phyloP scores from a whole-genome alignment of 2,888 invertebrate species.

The Keiferia lycopersicella region DNA sequence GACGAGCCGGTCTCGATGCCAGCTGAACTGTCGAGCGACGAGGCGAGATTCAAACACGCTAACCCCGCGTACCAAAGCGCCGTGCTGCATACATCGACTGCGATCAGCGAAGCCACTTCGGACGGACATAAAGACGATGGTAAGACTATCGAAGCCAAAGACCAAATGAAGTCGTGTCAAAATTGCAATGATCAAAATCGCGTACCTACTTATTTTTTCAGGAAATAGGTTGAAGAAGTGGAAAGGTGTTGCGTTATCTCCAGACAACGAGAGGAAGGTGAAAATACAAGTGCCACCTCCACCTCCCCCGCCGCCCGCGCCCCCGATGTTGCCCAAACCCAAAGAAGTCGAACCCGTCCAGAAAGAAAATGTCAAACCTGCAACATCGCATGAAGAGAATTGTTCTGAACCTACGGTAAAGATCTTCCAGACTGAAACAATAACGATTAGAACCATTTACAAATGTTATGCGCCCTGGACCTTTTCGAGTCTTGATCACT shows the following conservation, averaged over 20 bases:
- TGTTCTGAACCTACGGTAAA: conserved; percentile 72
- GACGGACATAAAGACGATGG: conserved; percentile 73
- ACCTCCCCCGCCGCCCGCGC: conserved; percentile 35
- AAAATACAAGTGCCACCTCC: conserved; percentile 50
- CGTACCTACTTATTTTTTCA: conserved; percentile 30
- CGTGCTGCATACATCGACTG: conserved; percentile 82
- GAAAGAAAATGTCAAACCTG: conserved; percentile 72
- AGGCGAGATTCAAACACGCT: conserved; percentile 84
- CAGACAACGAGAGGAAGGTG: conserved; percentile 80
- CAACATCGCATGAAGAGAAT: conserved; percentile 48
- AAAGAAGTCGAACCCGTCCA: conserved; percentile 58
- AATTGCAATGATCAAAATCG: background rate
- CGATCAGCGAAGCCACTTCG: conserved; percentile 52
- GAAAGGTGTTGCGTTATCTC: conserved; percentile 88
- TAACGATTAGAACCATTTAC: too few species aligned
- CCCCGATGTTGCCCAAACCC: conserved; percentile 35
- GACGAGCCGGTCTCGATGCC: conserved; percentile 75
- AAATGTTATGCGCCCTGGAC: too few species aligned
- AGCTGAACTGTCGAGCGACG: conserved; percentile 63
- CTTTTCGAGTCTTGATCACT: too few species aligned
- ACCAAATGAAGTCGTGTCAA: background rate
- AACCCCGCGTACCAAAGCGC: conserved; percentile 90
- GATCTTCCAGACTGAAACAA: background rate
- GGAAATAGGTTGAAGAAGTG: conserved; percentile 86
- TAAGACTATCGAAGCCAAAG: conserved; percentile 36